These are phyloP conservation scores for Jordanella pulchra DNA, from an alignment of 2,797 vertebrate species.

Conservation along the genomic window DNA sequence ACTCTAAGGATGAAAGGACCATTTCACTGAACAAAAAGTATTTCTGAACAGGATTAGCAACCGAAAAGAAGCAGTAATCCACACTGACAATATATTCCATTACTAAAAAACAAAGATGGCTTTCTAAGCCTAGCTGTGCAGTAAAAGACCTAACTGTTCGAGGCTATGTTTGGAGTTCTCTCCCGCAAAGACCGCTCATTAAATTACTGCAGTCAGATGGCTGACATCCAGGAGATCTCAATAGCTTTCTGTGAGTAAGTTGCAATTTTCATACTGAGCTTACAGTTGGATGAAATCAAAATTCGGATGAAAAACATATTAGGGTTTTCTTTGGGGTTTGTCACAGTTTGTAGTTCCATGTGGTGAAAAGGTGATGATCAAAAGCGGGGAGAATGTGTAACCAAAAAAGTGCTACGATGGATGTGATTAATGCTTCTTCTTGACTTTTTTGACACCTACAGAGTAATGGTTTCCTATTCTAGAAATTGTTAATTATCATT, in stretches of 20 bases:
- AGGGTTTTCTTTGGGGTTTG: conserved; percentile 81
- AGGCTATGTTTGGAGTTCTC: conserved; percentile 76
- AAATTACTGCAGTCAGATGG: conserved; percentile 89
- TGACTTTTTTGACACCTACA: conserved; percentile 89
- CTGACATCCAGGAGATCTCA: conserved; percentile 88
- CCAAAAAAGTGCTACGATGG: conserved; percentile 79
- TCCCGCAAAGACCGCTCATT: conserved; percentile 64
- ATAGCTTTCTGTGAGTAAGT: conserved; percentile 89
- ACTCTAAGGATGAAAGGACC: too few relatives aligned
- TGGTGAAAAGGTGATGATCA: conserved; percentile 85
- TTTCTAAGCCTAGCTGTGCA: conserved; percentile 59
- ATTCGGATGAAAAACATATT: conserved; percentile 93
- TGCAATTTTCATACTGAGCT: conserved; percentile 85
- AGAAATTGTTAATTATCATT: conserved; percentile 90
- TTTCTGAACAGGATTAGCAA: too few relatives aligned
- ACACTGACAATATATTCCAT: conserved; percentile 80
- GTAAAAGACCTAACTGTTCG: conserved; percentile 83
- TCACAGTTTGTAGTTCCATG: conserved; percentile 85
- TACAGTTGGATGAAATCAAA: conserved; percentile 89
- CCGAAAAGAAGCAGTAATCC: conserved; percentile 10
- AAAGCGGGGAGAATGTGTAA: conserved; percentile 68
- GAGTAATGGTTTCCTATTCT: conserved; percentile 83
- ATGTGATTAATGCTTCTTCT: conserved; percentile 90
- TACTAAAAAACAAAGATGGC: conserved; percentile 77
- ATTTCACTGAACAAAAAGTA: conserved; percentile 9